Percentiles rank a stretch among this genome's conserved stretches.
These are phyloP conservation scores for Clusia tigrina DNA, from an alignment of 2,888 invertebrate species.

Conservation along the genomic window DNA sequence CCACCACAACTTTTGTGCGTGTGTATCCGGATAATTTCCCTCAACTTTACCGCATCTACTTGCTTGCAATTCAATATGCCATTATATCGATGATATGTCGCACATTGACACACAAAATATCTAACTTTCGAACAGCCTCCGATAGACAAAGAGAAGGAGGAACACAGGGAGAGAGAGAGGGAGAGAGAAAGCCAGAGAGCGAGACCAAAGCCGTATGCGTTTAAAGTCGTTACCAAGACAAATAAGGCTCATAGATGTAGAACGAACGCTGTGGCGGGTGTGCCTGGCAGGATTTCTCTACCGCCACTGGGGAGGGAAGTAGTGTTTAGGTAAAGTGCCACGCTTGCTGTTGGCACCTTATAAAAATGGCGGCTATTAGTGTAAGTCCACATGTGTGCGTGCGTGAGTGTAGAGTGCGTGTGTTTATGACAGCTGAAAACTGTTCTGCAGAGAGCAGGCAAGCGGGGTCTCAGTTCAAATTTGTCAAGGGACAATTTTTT, in stretches of 20 bases:
- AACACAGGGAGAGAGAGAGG: neutral
- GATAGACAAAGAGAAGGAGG: neutral
- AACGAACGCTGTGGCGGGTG: no score
- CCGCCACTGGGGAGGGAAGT: no score
- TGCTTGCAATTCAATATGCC: constrained; percentile 17
- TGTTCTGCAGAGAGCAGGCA: no score
- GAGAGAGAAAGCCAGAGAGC: neutral
- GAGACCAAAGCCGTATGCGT: neutral
- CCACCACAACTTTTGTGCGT: neutral
- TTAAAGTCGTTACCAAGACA: constrained; percentile 19
- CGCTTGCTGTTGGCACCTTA: constrained; percentile 8
- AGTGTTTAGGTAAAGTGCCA: no score
- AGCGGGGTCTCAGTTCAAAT: neutral
- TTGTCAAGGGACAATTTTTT: neutral
- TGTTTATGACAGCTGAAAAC: constrained; percentile 21
- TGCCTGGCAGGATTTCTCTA: no score
- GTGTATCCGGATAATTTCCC: neutral
- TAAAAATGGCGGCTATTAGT: neutral
- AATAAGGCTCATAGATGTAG: no score
- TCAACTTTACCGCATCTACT: constrained; percentile 14
- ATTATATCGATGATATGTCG: constrained; percentile 23
- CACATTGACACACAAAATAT: constrained; percentile 22
- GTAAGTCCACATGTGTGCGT: neutral
- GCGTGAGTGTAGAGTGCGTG: constrained; percentile 4
- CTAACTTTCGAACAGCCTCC: neutral